Base-by-base conservation (phyloP, 2,888 invertebrate species). In the Oxytorus armatus region DNA sequence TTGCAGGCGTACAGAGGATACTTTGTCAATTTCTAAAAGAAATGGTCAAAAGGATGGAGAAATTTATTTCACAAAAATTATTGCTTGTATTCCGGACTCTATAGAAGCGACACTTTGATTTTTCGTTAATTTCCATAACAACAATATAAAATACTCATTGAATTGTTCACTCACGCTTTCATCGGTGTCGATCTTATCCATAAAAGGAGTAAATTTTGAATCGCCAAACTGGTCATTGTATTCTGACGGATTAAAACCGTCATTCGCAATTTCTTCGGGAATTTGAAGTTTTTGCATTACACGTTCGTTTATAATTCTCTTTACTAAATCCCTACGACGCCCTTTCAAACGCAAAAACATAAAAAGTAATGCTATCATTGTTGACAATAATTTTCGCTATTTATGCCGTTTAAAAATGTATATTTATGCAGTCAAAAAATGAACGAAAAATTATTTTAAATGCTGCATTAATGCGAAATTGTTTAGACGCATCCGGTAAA, bases 341-440 rank as follows among this genome's bases (percentile, higher is more conserved):
- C 84, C 84, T 93, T 73, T 18, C 0, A 42, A 69, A 3, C 8
- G 25, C n/a, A 36, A 8, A 36, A 14, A 10, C 1, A 39, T 0
- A 61, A 21, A 36, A 21, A 18, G 18, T 18, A 42, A 16, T 44
- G 14, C 10, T 25, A 21, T 10, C 4, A 42, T 36, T 5, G 7
- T 8, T 1, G 11, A 14, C 16, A 8, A 33, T 21, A 1, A 39
- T n/a, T n/a, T n/a, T n/a, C n/a, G n/a, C n/a, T n/a, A n/a, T n/a
- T n/a, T n/a, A n/a, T n/a, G n/a, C n/a, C n/a, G n/a, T n/a, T n/a
- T n/a, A n/a, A n/a, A n/a, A n/a, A n/a, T n/a, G n/a, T n/a, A n/a
- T n/a, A n/a, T n/a, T n/a, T n/a, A n/a, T n/a, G n/a, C n/a, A n/a
- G n/a, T n/a, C n/a, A n/a, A n/a, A n/a, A 29, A 29, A 3, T 29